Evolutionary conservation across 2,113 vertebrate species (phyloP).

Genomic region (Tachysurus fulvidraco): DNA sequence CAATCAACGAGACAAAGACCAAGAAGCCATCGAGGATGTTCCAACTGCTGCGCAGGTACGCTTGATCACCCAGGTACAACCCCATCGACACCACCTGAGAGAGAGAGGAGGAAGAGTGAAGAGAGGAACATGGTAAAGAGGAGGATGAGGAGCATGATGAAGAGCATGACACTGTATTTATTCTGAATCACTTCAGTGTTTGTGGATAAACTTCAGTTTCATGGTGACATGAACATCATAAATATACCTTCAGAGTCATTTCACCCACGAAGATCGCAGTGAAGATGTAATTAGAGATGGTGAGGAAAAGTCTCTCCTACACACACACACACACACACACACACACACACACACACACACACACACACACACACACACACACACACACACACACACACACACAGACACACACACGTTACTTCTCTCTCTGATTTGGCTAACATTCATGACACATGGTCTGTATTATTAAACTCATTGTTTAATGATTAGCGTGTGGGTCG

Average conservation of each 20-base stretch:
- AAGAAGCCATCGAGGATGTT: constrained; percentile 95
- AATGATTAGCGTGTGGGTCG: constrained; percentile 54
- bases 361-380: constrained; percentile 5
- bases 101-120: too few species aligned
- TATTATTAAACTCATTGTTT: not conserved
- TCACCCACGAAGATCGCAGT: constrained; percentile 97
- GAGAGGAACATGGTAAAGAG: not conserved
- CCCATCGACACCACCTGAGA: constrained; percentile 92
- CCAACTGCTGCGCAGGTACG: constrained; percentile 96
- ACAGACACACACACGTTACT: not conserved
- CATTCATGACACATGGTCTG: not conserved
- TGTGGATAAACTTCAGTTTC: not conserved
- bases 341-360: too few species aligned
- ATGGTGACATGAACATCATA: constrained; percentile 2
- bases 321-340: constrained; percentile 28
- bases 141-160: not conserved
- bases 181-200: not conserved
- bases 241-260: constrained; percentile 93
- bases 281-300: constrained; percentile 99
- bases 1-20: constrained; percentile 95
- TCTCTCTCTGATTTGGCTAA: not conserved
- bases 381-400: not conserved
- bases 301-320: constrained; percentile 96
- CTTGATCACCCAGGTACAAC: constrained; percentile 89
- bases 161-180: not conserved